A percentile compares a stretch with the other conserved stretches of the same genome.
Evolutionary conservation across 1,140 invertebrate species (phyloP).

Genomic region (fruit fly (Drosophila melanogaster)): DNA sequence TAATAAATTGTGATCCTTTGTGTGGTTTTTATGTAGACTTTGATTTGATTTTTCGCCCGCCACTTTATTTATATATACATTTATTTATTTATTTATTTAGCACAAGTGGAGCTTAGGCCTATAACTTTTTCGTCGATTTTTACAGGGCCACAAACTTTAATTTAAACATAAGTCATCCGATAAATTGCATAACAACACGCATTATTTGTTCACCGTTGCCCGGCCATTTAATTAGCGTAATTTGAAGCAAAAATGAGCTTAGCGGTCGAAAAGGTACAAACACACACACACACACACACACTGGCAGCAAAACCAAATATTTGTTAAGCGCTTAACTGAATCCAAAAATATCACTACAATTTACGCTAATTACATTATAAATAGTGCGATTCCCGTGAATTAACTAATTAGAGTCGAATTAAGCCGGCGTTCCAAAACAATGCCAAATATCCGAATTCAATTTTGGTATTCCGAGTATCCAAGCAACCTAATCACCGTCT

Average conservation of each 20-base stretch:
- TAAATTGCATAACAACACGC: constrained; percentile 46
- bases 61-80: constrained; percentile 69
- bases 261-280: constrained; percentile 13
- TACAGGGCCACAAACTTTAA: too few species aligned
- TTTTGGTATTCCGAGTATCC: constrained; percentile 4
- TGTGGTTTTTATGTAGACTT: constrained; percentile 74
- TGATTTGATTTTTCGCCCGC: constrained; percentile 74
- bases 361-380: constrained; percentile 68
- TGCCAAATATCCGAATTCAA: constrained; percentile 15
- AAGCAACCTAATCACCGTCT: constrained; percentile 6
- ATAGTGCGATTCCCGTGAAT: constrained; percentile 42
- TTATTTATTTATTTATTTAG: constrained; percentile 76
- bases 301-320: constrained; percentile 46
- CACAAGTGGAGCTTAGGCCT: constrained; percentile 54
- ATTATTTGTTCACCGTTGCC: constrained; percentile 38
- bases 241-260: constrained; percentile 46
- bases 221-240: constrained; percentile 70
- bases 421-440: constrained; percentile 2
- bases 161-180: constrained; percentile 38
- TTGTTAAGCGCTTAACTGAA: constrained; percentile 39
- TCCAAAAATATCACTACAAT: constrained; percentile 27
- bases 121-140: too few species aligned
- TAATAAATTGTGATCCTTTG: constrained; percentile 79
- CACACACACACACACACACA: not conserved
- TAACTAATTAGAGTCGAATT: constrained; percentile 29